A percentile compares a stretch with the other conserved stretches of the same genome.
Evolutionary conservation across 2,113 vertebrate genomes (phyloP).

Genomic region (Lates calcarifer): DNA sequence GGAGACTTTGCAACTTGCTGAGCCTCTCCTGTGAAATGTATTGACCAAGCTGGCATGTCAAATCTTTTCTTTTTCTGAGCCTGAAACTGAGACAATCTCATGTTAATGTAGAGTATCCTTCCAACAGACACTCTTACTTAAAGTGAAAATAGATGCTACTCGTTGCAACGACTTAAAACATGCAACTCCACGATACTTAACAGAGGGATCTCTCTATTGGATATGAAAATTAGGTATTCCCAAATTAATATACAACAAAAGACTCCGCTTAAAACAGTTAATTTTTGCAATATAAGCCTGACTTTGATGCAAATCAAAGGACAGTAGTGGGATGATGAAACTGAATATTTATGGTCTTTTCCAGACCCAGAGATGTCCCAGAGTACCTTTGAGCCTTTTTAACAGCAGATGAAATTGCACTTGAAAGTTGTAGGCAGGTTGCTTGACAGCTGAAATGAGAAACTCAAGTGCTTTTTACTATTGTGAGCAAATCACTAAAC

Average conservation of each 20-base stretch:
- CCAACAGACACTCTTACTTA: neutral
- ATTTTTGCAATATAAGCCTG: constrained; percentile 33
- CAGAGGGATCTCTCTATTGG: constrained; percentile 6
- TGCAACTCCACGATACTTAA: neutral
- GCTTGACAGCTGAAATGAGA: constrained; percentile 58
- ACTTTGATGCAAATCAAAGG: constrained; percentile 67
- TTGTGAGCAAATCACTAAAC: constrained; percentile 65
- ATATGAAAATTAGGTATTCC: constrained; percentile 7
- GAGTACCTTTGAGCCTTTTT: constrained; percentile 60
- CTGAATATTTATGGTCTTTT: constrained; percentile 69
- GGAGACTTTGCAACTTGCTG: constrained; percentile 9
- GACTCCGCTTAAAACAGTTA: constrained; percentile 47
- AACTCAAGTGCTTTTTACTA: constrained; percentile 66
- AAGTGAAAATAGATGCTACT: constrained; percentile 5
- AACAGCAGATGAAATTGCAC: constrained; percentile 67
- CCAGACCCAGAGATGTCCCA: constrained; percentile 41
- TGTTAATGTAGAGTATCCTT: constrained; percentile 25
- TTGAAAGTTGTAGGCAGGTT: constrained; percentile 75
- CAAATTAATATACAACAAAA: constrained; percentile 41
- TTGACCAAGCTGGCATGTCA: constrained; percentile 51
- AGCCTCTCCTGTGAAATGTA: constrained; percentile 36
- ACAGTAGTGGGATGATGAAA: constrained; percentile 61
- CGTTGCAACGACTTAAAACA: neutral
- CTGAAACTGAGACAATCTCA: constrained; percentile 34
- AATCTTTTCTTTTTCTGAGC: constrained; percentile 36